Base-by-base conservation (phyloP, 2,797 vertebrate species). In the Coracias cyanogaster region DNA sequence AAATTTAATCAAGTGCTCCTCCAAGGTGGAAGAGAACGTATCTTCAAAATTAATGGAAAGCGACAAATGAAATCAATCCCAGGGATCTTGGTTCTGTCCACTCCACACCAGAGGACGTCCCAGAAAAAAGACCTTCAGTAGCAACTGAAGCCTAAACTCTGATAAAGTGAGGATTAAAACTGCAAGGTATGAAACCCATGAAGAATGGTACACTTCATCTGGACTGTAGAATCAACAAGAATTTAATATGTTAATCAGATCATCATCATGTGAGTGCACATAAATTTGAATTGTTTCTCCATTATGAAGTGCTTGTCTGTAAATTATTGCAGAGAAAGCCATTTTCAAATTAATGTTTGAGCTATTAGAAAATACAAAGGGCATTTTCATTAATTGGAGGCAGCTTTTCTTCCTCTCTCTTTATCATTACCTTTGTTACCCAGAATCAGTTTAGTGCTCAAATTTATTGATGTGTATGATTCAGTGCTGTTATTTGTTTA, bases 191-290 rank as follows among this genome's bases (percentile, higher is more conserved):
- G 93, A 98, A 98, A 97, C 85, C 90, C 87, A 86, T 97, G 96
- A 98, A 98, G 98, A 98, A 98, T 95, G 95, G 96, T 92, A 78
- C 61, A 96, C 96, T 97, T 98, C 95, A 97, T 97, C 92, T 87
- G 96, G 96, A 95, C 85, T 96, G 89, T 97, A 97, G 98, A 97
- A 98, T 98, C 98, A 98, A 98, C 97, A 97, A 98, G 97, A 98
- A 98, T 98, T 98, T 98, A 98, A 98, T 98, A 98, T 97, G 97
- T 98, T 98, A 98, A 98, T 98, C 97, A 97, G 98, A 98, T 98
- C 98, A 98, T 97, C 97, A 97, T 83, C 49, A 0, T 97, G 97
- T 81, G 78, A 94, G 93, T 97, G 97, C 97, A 96, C 98, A 98
- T 98, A 98, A 98, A 98, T 98, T 98, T 98, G 97, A 98, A 98